Evolutionary conservation across 2,113 vertebrate genomes (phyloP).

Genomic region (Athene noctua): DNA sequence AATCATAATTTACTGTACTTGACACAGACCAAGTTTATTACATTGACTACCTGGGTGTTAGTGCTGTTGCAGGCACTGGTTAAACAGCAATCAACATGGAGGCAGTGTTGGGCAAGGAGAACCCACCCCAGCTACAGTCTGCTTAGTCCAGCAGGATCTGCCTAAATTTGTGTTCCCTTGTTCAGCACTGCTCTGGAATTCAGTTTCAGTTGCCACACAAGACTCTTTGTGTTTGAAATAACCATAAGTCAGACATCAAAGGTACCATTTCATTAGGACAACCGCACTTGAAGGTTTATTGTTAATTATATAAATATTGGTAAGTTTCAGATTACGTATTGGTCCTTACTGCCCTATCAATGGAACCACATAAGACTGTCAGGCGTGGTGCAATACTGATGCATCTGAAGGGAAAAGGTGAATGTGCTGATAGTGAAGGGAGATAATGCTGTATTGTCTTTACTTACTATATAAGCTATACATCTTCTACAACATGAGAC

Average conservation of each 20-base stretch:
- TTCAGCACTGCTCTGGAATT: not conserved
- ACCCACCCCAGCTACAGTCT: no score
- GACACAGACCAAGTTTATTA: not conserved
- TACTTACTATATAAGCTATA: not conserved
- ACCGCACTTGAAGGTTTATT: not conserved
- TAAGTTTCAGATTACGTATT: not conserved
- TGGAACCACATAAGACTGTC: not conserved
- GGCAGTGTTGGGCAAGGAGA: accelerated
- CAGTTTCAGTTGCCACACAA: not conserved
- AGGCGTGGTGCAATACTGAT: not conserved
- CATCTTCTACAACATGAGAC: not conserved
- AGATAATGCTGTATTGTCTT: not conserved
- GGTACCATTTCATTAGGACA: not conserved
- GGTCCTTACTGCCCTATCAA: not conserved
- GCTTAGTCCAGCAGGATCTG: not conserved
- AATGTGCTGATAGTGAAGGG: not conserved
- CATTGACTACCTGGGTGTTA: not conserved
- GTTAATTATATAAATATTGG: not conserved
- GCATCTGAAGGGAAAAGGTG: not conserved
- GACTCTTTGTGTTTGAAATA: not conserved
- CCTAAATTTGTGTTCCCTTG: not conserved
- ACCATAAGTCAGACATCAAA: not conserved
- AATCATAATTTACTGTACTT: not conserved
- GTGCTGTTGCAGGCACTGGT: not conserved
- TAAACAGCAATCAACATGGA: not conserved